Evolutionary conservation across 2,797 vertebrate genomes (phyloP), one percentile per base, ranked within the genome.

Genomic region (Manis pentadactyla): DNA sequence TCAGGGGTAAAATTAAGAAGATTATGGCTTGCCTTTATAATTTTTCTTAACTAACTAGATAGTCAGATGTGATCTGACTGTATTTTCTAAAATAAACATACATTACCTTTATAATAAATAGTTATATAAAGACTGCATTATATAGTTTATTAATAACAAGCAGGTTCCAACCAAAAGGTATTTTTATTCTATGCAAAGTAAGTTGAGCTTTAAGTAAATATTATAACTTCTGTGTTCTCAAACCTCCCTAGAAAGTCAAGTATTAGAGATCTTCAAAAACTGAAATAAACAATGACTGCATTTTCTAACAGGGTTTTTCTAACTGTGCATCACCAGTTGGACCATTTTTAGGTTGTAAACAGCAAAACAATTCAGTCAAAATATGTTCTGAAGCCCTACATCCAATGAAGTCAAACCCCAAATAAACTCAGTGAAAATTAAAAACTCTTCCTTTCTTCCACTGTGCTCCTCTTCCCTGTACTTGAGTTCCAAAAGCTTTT

Each of bases 261-360:
- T 11, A 29, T 69, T 23, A 89, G 66, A 73, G 37, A 21, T 39
- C 18, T 85, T 86, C 14, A 37, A 61, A 86, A 49, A 9, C 13
- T 31, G 51, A 95, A 73, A 92, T 37, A 57, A 82, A 78, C 15
- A 85, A 53, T 51, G 4, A 63, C 13, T 31, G 9, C 57, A 84
- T 91, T 92, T 93, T 51, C 8, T 49, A 79, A 59, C 7, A 18
- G 8, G 15, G 34, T 46, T 46, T 46, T 46, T 46, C 42, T 7
- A 71, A 39, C 17, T 63, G 7, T 5, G 51, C 46, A 93, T 91
- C 21, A 57, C 84, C 53, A 74, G 6, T 12, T 19, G 27, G 25
- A 61, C 18, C 84, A 55, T 25, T 91, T n/a, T 46, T 19, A 88
- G 97, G 29, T 61, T 88, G 73, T 49, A 86, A 79, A 93, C 10